Evolutionary conservation across 2,888 invertebrate genomes (phyloP).

Genomic region (Gryllus longicercus): DNA sequence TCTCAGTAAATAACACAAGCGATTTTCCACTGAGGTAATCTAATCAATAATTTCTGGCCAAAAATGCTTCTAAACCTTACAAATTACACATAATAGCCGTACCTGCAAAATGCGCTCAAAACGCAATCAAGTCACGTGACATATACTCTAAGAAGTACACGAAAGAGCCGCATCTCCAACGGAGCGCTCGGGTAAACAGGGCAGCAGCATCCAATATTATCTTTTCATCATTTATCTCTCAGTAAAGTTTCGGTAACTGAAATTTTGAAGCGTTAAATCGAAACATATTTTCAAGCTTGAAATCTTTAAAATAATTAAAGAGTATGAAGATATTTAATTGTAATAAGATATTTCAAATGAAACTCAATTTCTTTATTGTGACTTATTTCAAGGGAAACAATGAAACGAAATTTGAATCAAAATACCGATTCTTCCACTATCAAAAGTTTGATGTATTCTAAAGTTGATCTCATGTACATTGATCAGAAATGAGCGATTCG

Average conservation of each 20-base stretch:
- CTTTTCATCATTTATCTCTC: background rate
- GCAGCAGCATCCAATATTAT: slow-evolving; percentile 18
- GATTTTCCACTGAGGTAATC: background rate
- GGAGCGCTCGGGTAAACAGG: background rate
- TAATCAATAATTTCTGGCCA: background rate
- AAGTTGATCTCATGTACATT: too few species aligned
- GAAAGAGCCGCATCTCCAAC: slow-evolving; percentile 20
- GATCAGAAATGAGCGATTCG: too few species aligned
- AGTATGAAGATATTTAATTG: background rate
- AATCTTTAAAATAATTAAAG: background rate
- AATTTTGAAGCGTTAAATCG: too few species aligned
- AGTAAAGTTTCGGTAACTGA: too few species aligned
- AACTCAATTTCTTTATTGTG: too few species aligned
- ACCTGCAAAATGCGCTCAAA: slow-evolving; percentile 68
- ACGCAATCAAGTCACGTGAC: slow-evolving; percentile 69
- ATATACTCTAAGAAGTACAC: slow-evolving; percentile 38
- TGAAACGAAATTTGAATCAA: too few species aligned
- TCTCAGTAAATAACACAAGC: background rate
- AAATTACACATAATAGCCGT: slow-evolving; percentile 52
- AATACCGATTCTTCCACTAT: too few species aligned
- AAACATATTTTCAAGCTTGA: too few species aligned
- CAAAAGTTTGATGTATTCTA: too few species aligned
- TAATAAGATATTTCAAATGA: too few species aligned
- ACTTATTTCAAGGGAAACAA: too few species aligned
- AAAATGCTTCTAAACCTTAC: slow-evolving; percentile 35